These are phyloP conservation scores for Aotus griseimembra DNA, from an alignment of 2,797 vertebrate genomes.

Conservation along the genomic window DNA sequence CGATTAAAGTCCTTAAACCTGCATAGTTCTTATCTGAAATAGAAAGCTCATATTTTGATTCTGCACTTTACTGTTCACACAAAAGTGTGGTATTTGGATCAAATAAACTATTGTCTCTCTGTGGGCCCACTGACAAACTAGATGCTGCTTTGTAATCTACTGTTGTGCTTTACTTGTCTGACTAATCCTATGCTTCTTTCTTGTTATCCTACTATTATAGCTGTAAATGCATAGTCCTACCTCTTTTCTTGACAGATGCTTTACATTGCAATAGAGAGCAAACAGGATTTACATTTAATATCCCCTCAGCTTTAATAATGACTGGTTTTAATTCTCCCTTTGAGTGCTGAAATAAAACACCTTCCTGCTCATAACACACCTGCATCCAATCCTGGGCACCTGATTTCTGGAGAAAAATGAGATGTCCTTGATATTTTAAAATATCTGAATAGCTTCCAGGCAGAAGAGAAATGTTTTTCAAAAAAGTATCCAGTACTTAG, in stretches of 20 bases:
- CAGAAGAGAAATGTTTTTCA: background rate
- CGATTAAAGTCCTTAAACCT: background rate
- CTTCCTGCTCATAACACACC: background rate
- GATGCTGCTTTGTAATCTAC: background rate
- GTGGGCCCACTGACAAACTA: background rate
- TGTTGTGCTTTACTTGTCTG: background rate
- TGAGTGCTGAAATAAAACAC: slow-evolving; percentile 51
- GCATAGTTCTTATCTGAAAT: background rate
- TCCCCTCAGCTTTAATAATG: slow-evolving; percentile 35
- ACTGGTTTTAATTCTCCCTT: slow-evolving; percentile 44
- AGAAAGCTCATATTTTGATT: background rate
- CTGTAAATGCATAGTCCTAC: background rate
- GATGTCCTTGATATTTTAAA: background rate
- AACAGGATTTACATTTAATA: slow-evolving; percentile 58
- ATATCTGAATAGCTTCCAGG: background rate
- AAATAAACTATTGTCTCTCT: slow-evolving; percentile 2
- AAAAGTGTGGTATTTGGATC: background rate
- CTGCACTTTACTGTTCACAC: background rate
- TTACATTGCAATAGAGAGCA: slow-evolving; percentile 24
- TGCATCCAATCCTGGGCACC: slow-evolving; percentile 26
- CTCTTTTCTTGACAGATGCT: slow-evolving; percentile 30
- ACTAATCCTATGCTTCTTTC: background rate
- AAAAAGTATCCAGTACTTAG: background rate
- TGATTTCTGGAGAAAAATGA: slow-evolving; percentile 41
- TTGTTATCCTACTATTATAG: background rate